A percentile compares a stretch with the other conserved stretches of the same genome.
phyloP scores from a whole-genome alignment of 1,140 invertebrate genomes.

The Bombus confusus region DNA sequence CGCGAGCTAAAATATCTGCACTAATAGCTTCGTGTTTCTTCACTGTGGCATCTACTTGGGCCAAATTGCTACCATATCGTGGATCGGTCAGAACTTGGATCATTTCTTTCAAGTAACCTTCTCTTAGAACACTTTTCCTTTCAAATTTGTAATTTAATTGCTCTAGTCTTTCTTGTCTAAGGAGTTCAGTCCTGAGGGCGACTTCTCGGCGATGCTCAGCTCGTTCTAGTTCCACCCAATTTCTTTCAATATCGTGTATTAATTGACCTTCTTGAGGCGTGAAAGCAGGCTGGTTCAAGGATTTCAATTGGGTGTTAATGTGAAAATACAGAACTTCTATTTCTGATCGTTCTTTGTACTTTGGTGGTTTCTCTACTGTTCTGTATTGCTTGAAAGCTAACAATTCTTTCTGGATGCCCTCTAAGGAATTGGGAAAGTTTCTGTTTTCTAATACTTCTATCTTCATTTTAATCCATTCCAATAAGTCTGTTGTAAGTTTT shows the following conservation, averaged over 20 bases:
- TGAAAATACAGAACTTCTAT: slow-evolving; percentile 98
- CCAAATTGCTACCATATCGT: slow-evolving; percentile 93
- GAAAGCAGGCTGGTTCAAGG: slow-evolving; percentile 94
- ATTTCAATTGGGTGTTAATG: slow-evolving; percentile 98
- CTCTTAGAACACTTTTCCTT: slow-evolving; percentile 94
- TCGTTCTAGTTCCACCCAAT: slow-evolving; percentile 96
- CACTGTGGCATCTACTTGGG: slow-evolving; percentile 97
- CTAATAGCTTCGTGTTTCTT: slow-evolving; percentile 99
- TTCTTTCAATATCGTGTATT: slow-evolving; percentile 95
- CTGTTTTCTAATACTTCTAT: slow-evolving; percentile 92
- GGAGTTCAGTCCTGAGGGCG: slow-evolving; percentile 94
- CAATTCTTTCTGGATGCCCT: slow-evolving; percentile 96
- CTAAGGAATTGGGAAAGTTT: slow-evolving; percentile 97
- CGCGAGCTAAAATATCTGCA: slow-evolving; percentile 96
- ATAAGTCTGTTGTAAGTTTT: slow-evolving; percentile 90
- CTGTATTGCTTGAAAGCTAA: slow-evolving; percentile 97
- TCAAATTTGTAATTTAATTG: slow-evolving; percentile 98
- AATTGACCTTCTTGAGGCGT: slow-evolving; percentile 94
- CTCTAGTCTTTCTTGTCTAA: slow-evolving; percentile 96
- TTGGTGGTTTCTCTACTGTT: slow-evolving; percentile 98
- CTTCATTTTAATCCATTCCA: slow-evolving; percentile 97
- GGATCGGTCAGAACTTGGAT: slow-evolving; percentile 97
- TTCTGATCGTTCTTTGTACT: slow-evolving; percentile 98
- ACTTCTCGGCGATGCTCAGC: slow-evolving; percentile 97
- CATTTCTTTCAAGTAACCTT: slow-evolving; percentile 99